phyloP scores from a whole-genome alignment of 1,140 invertebrate species.

The Bombus fervidus region DNA sequence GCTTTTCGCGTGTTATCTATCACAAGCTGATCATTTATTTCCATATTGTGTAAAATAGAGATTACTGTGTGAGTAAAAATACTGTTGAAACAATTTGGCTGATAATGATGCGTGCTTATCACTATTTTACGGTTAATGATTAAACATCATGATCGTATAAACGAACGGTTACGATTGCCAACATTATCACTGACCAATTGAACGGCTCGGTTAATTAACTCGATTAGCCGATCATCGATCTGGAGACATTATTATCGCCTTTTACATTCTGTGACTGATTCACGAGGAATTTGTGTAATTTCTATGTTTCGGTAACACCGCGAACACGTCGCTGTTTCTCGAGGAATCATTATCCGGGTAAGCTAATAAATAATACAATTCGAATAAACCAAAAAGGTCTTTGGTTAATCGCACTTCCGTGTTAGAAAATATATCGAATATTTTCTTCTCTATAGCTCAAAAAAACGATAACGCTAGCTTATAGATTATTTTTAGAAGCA shows the following conservation, averaged over 20 bases:
- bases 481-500: slow-evolving; percentile 35
- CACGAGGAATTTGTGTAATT: neutral
- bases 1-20: slow-evolving; percentile 30
- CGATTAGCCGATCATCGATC: slow-evolving; percentile 15
- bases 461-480: slow-evolving; percentile 12
- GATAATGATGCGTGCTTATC: slow-evolving; percentile 30
- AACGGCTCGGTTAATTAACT: slow-evolving; percentile 5
- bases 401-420: slow-evolving; percentile 25
- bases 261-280: neutral
- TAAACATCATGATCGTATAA: neutral
- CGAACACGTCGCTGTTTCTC: neutral
- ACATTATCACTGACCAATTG: slow-evolving; percentile 13
- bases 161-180: slow-evolving; percentile 12
- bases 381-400: neutral
- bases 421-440: slow-evolving; percentile 20
- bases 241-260: neutral
- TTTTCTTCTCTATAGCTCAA: neutral
- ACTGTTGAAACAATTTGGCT: slow-evolving; percentile 34
- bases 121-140: slow-evolving; percentile 14
- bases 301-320: neutral
- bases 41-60: slow-evolving; percentile 38
- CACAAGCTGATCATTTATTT: slow-evolving; percentile 48
- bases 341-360: neutral
- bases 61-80: slow-evolving; percentile 18
- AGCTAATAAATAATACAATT: slow-evolving; percentile 16